Evolutionary conservation across 92 coral and sea anemone species (phyloP), one percentile per base, ranked within the genome.

Genomic region (Montipora capitata): DNA sequence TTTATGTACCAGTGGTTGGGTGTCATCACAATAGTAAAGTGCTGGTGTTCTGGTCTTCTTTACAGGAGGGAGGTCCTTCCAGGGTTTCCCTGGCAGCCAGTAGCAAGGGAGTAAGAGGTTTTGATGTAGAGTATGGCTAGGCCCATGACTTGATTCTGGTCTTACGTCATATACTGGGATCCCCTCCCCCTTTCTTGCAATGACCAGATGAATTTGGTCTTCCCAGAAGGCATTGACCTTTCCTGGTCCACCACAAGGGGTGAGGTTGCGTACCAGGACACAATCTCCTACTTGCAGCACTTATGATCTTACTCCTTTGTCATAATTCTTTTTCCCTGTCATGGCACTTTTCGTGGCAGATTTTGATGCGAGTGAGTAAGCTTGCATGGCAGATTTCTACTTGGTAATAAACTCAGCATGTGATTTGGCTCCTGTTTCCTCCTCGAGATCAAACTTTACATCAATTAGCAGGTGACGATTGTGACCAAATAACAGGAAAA

Each of bases 191-290:
- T 83, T 83, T 59, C 80, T 38, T 58, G 80, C 64, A 39, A 54
- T 18, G 39, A 83, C 89, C 11, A 83, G 40, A 27, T 83, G 70
- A 38, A 83, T 68, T 40, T 83, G 54, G 12, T 83, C 88, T 69
- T 83, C 88, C 80, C 80, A 45, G 78, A 18, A 0, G 20, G 20
- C 20, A 18, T 18, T 18, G 20, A 18, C 20, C 48, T 80, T 88
- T 5, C 87, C 92, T 14, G 92, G 92, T 49, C 83, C 87, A 57
- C 87, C 92, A 2, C 84, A 43, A 62, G 92, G 92, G 11, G 85
- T 82, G 7, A 82, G 92, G 72, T 89, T 89, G 79, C 88, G 82
- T 3, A 87, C 82, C 45, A 72, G 81, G 52, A 88, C 87, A 20
- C 81, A 61, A 66, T 87, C 77, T 59, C 92, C 92, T 43, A 44